Evolutionary conservation across 2,888 invertebrate genomes (phyloP).

Genomic region (Podotricha telesiphe): DNA sequence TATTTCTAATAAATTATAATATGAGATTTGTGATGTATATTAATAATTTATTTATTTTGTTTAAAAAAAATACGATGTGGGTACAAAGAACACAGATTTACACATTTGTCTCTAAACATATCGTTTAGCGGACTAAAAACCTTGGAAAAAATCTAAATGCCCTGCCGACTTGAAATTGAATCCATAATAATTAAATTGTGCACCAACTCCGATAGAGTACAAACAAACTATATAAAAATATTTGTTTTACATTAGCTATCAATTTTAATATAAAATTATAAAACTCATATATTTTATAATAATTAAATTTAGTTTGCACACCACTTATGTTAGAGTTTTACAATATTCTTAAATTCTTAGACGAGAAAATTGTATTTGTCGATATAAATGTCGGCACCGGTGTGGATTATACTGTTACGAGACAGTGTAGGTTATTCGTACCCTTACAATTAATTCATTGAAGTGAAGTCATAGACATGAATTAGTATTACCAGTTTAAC

Average conservation of each 20-base stretch:
- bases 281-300: background rate
- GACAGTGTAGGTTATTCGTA: slow-evolving; percentile 48
- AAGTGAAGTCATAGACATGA: background rate
- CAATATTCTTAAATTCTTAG: slow-evolving; percentile 49
- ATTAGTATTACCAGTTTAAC: too few species aligned
- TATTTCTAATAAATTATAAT: too few species aligned
- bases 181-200: too few species aligned
- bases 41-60: too few species aligned
- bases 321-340: slow-evolving; percentile 50
- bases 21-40: too few species aligned
- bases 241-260: too few species aligned
- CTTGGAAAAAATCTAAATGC: too few species aligned
- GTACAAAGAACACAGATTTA: too few species aligned
- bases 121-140: too few species aligned
- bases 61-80: too few species aligned
- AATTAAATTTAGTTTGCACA: slow-evolving; percentile 25
- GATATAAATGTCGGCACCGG: slow-evolving; percentile 52
- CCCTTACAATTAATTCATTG: background rate
- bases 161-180: background rate
- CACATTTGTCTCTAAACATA: too few species aligned
- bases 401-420: slow-evolving; percentile 49
- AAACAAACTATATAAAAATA: background rate
- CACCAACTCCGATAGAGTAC: background rate
- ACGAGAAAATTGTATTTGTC: slow-evolving; percentile 55
- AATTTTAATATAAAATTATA: too few species aligned